Evolutionary conservation across 2,888 invertebrate species (phyloP), one percentile per base, ranked within the genome.

Genomic region (Athalia circularis): DNA sequence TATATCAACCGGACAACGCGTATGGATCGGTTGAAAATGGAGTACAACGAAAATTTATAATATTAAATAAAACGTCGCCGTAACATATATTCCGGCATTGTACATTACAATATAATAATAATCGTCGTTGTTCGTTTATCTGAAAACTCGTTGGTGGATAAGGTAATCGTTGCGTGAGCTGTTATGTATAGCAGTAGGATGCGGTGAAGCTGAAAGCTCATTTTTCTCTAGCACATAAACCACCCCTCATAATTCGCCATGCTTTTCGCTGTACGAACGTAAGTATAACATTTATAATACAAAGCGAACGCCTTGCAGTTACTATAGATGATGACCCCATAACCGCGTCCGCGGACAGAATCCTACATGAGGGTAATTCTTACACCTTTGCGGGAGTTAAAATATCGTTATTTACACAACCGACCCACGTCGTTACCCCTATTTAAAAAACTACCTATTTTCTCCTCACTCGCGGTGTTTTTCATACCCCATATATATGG

Each of bases 121-220:
- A 29, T 29, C 29, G 29, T 29, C 2, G 29, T 29, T 29, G 29
- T 29, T 80, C 82, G 81, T 82, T 87, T 86, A 87, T 87, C 86
- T 86, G 84, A 86, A 84, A 87, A 85, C 85, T 85, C 83, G 81
- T 54, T 50, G 62, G 68, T 79, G 82, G 84, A 84, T 85, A 83
- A 84, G 64, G 78, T 83, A 86, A 86, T 85, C 84, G 85, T 86
- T 83, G 87, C 87, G 86, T 87, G 87, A 81, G 81, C 77, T 79
- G 15, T 3, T 59, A 59, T 29, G 29, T 29, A 29, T 29, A 29
- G 29, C 2, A 29, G 29, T 29, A 29, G 29, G 29, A 65, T 79
- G 70, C 79, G 74, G 61, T 80, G 81, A 81, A 82, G 82, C 77
- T 80, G 82, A 78, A 54, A 80, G 79, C 80, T 80, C 81, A 77